Percentiles rank a stretch among this genome's conserved stretches.
Conservation (phyloP, 2,113 vertebrate genomes). For the Spea bombifrons region DNA sequence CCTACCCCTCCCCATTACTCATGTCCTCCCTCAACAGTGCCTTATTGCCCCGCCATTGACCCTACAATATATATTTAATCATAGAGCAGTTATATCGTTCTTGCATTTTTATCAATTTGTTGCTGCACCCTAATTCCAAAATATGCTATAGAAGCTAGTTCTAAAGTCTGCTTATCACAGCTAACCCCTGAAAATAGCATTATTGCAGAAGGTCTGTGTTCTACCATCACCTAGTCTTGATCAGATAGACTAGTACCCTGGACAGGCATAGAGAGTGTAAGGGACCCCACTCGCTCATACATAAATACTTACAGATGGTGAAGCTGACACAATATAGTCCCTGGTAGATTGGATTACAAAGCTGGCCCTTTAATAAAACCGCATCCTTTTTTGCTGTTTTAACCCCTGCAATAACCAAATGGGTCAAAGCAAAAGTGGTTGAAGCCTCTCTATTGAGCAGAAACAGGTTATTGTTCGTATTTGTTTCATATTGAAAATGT, state of each 20-base stretch:
- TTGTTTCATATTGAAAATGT: no score
- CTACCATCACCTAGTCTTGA: not conserved
- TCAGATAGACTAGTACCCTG: not conserved
- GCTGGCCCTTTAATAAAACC: conserved; percentile 22
- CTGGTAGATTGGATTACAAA: conserved; percentile 36
- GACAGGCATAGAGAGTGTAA: not conserved
- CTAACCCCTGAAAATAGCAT: not conserved
- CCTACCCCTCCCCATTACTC: not conserved
- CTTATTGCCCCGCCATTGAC: conserved; percentile 24
- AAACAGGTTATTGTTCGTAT: not conserved
- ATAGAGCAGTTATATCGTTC: no score
- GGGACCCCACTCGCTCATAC: not conserved
- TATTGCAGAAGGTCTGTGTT: not conserved
- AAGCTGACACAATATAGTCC: conserved; percentile 38
- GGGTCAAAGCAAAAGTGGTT: not conserved
- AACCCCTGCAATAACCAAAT: not conserved
- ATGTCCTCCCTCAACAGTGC: not conserved
- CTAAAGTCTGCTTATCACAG: not conserved
- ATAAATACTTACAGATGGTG: conserved; percentile 46
- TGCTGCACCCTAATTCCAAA: not conserved
- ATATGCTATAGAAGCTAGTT: not conserved
- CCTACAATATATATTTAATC: not conserved
- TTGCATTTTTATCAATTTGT: not conserved
- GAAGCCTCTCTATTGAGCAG: not conserved
- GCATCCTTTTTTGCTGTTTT: not conserved